Evolutionary conservation across 2,888 invertebrate species (phyloP), one percentile per base, ranked within the genome.

Genomic region (Mylabris sibirica): DNA sequence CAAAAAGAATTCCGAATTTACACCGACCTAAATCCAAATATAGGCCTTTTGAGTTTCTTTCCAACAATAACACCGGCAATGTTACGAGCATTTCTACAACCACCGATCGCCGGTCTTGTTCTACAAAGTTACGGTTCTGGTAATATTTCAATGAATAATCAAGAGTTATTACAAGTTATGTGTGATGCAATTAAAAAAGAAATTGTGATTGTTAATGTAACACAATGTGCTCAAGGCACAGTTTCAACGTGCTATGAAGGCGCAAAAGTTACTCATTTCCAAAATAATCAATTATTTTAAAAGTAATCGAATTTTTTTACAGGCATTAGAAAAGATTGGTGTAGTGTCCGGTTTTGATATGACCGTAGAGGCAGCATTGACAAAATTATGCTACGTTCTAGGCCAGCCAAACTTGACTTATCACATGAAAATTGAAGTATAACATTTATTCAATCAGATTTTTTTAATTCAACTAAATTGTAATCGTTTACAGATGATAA

Each of bases 61-160:
- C 98, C 98, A 0, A 95, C 96, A 73, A 96, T 99, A 78, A 94
- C 95, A 11, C 87, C 89, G 0, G 90, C 92, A 53, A 93, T 95
- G 78, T 82, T 82, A 77, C 87, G 85, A 73, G 90, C 92, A 0
- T 92, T 93, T 79, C 85, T 93, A 44, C 89, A 92, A 74, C 91
- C 94, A 93, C 96, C 14, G 20, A 75, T 82, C 11, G 85, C 89
- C 77, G 93, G 98, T 14, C 91, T 98, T 0, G 93, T 99, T 0
- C 84, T 99, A 53, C 95, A 97, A 84, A 94, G 94, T 0, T 99
- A 96, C 79, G 99, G 99, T 0, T 90, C 94, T 0, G 99, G 99
- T 0, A 99, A 99, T 81, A 90, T 97, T 41, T 98, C 98, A 0
- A 90, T 91, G 0, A 92, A 93, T 80, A 89, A 96, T 9, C 85